phyloP scores from a whole-genome alignment of 2,113 vertebrate genomes.

The Chunga burmeisteri region DNA sequence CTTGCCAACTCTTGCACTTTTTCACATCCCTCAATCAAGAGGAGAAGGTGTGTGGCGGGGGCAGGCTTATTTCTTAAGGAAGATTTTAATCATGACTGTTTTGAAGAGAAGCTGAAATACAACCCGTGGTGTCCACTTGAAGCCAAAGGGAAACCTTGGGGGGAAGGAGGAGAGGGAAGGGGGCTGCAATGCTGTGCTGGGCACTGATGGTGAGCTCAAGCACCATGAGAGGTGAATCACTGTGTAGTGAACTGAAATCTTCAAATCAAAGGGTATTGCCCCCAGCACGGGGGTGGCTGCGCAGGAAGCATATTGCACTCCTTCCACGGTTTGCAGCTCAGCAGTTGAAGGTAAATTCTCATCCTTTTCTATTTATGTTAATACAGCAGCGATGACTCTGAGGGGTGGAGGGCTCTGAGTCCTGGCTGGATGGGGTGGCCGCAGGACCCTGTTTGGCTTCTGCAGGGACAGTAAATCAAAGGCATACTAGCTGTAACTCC shows the following conservation, averaged over 20 bases:
- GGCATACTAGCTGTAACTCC: background rate
- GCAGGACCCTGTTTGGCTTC: background rate
- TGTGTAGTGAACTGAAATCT: background rate
- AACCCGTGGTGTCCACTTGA: background rate
- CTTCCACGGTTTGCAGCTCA: background rate
- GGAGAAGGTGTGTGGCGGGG: background rate
- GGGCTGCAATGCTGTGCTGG: background rate
- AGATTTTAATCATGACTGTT: background rate
- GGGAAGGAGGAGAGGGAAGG: background rate
- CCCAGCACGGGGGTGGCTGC: accelerated
- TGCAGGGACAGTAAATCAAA: background rate
- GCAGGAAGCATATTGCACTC: background rate
- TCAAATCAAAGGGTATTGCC: background rate
- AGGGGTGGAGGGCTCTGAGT: background rate
- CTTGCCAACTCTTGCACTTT: background rate
- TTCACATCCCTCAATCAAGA: background rate
- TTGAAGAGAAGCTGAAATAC: background rate
- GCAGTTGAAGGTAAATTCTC: background rate
- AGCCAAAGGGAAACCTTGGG: background rate
- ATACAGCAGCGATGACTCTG: background rate
- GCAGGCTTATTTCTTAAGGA: background rate
- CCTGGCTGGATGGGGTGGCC: background rate
- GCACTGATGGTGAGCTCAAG: background rate
- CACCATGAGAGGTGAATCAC: background rate
- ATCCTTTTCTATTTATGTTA: background rate